Percentiles rank a stretch among this genome's conserved stretches.
These are phyloP conservation scores for Megastigmus dorsalis DNA, from an alignment of 2,888 invertebrate species.

Conservation along the genomic window DNA sequence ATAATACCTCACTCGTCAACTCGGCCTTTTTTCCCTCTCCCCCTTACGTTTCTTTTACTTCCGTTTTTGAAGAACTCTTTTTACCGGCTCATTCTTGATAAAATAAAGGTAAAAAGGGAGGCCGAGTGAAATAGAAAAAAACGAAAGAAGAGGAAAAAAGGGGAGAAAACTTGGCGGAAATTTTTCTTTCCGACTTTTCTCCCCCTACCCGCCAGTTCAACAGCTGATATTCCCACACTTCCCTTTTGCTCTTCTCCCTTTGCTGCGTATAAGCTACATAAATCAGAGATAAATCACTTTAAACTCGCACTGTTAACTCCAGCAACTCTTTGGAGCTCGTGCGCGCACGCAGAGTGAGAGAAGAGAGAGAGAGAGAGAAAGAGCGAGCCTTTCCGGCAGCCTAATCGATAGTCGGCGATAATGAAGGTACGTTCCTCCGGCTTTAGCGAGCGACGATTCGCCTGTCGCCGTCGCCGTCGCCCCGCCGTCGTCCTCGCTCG, in stretches of 20 bases:
- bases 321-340: constrained; percentile 54
- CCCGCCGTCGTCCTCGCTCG: constrained; percentile 2
- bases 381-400: constrained; percentile 56
- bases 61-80: background rate
- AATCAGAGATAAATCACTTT: constrained; percentile 73
- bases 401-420: constrained; percentile 68
- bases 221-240: background rate
- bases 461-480: constrained; percentile 3
- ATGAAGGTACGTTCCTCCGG: constrained; percentile 64
- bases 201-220: too few relatives aligned
- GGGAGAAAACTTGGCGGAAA: constrained; percentile 12
- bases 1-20: too few relatives aligned
- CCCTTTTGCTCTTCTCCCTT: background rate
- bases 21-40: too few relatives aligned
- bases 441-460: constrained; percentile 22
- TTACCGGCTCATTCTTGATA: background rate
- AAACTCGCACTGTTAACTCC: constrained; percentile 72
- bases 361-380: too few relatives aligned
- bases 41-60: constrained; percentile 7
- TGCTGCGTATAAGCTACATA: constrained; percentile 61
- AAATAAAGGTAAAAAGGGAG: background rate
- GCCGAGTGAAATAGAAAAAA: background rate
- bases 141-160: background rate
- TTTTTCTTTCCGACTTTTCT: constrained; percentile 9
- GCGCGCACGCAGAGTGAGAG: too few relatives aligned